These are phyloP conservation scores for Standfussiana lucernea DNA, from an alignment of 2,888 invertebrate species.

Conservation along the genomic window DNA sequence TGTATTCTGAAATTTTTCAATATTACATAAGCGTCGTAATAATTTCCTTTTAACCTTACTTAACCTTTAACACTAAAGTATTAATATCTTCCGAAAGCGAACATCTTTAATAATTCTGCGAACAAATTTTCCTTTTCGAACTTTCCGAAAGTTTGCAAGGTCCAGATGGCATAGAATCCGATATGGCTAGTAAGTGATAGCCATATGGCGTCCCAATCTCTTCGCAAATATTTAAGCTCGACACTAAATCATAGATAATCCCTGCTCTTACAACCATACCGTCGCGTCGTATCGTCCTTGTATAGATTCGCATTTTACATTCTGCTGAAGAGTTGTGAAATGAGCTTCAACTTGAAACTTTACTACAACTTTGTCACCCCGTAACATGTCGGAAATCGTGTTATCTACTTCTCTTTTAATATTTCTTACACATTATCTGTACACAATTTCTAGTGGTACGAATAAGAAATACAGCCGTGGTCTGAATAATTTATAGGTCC, in stretches of 20 bases:
- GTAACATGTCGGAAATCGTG: slow-evolving; percentile 18
- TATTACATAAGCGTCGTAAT: neutral
- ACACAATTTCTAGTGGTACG: slow-evolving; percentile 36
- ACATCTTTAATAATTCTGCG: slow-evolving; percentile 63
- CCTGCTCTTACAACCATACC: slow-evolving; percentile 7
- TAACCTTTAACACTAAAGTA: slow-evolving; percentile 16
- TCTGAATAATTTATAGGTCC: slow-evolving; percentile 72
- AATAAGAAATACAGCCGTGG: slow-evolving; percentile 51
- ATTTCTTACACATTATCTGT: slow-evolving; percentile 42
- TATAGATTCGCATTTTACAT: slow-evolving; percentile 16
- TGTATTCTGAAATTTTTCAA: slow-evolving; percentile 5
- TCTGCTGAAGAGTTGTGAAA: slow-evolving; percentile 26
- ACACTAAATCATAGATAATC: slow-evolving; percentile 38
- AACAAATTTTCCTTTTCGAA: slow-evolving; percentile 68
- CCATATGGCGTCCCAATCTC: slow-evolving; percentile 70
- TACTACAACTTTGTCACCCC: neutral
- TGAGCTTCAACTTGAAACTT: slow-evolving; percentile 25
- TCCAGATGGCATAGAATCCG: slow-evolving; percentile 73
- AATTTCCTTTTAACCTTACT: slow-evolving; percentile 4
- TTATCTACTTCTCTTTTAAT: slow-evolving; percentile 29
- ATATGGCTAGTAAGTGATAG: slow-evolving; percentile 69
- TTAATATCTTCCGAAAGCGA: slow-evolving; percentile 40
- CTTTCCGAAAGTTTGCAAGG: slow-evolving; percentile 67
- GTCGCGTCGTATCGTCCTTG: neutral
- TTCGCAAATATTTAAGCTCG: slow-evolving; percentile 55